Evolutionary conservation across 2,797 vertebrate genomes (phyloP), one percentile per base, ranked within the genome.

Genomic region (Streptopelia turtur): DNA sequence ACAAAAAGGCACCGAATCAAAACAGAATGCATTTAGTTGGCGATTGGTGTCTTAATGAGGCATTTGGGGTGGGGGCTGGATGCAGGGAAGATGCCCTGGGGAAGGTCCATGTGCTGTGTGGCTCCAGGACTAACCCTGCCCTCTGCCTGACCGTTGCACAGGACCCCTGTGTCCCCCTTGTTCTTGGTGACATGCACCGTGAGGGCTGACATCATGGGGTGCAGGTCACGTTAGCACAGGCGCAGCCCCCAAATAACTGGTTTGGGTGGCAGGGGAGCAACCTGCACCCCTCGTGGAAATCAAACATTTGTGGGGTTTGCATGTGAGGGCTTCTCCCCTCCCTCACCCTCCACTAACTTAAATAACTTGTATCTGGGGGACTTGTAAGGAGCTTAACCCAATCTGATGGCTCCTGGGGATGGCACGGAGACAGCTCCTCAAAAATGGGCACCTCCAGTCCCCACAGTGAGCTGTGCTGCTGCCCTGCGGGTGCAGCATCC

Each of bases 131-230:
- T 23, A n/a, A 1, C 30, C 27, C n/a, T 72, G 31, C 56, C 31
- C n/a, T 77, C 65, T 83, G 43, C 31, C 57, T 80, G 37, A 27
- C 57, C 61, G 10, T 35, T 2, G 1, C 10, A 5, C 28, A n/a
- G 65, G n/a, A 22, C 45, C 22, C 22, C 24, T 12, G 41, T 47
- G 39, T 24, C 23, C 43, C n/a, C 15, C 41, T 71, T 0, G 0
- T 60, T 50, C 66, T 6, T 9, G 35, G 53, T 53, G 39, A 78
- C 35, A 24, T 1, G 0, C 25, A 7, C 31, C 43, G 70, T 1
- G 5, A 59, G 61, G 61, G 24, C 31, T 10, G 20, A 9, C 10
- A 2, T 10, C 11, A 1, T 0, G 2, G 57, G 35, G 49, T 37
- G 55, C 63, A 22, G 53, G 22, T 50, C 3, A 0, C 0, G 0